phyloP scores from a whole-genome alignment of 2,888 invertebrate species.

The Drosophila borborema region DNA sequence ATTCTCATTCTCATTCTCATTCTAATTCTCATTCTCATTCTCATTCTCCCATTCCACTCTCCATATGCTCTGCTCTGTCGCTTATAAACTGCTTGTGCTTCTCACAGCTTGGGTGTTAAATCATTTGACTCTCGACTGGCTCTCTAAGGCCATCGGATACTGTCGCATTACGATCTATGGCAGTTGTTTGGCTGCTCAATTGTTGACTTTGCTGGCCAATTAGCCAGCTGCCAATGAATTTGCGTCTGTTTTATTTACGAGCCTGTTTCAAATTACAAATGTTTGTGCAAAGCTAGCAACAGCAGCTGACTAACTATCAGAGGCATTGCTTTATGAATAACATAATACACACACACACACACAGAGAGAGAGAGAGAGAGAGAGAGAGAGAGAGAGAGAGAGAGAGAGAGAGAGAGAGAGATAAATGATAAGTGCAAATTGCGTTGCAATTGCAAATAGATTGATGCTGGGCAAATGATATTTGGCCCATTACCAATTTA shows the following conservation, averaged over 20 bases:
- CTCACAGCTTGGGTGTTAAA: constrained; percentile 32
- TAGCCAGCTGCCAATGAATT: constrained; percentile 57
- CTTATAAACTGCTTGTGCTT: constrained; percentile 5
- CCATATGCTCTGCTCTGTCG: neutral
- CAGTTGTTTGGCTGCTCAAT: constrained; percentile 22
- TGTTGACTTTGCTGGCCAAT: constrained; percentile 41
- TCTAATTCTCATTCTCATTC: too few relatives aligned
- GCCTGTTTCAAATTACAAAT: constrained; percentile 42
- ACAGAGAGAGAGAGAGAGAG: too few relatives aligned
- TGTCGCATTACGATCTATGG: constrained; percentile 14
- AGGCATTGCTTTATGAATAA: constrained; percentile 49
- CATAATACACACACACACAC: constrained; percentile 16
- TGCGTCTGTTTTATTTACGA: constrained; percentile 59
- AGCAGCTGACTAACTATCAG: constrained; percentile 15
- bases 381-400: too few relatives aligned
- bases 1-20: too few relatives aligned
- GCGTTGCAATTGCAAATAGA: constrained; percentile 55
- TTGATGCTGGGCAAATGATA: constrained; percentile 43
- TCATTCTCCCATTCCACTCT: too few relatives aligned
- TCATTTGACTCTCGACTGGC: constrained; percentile 30
- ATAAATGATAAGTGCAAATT: constrained; percentile 51
- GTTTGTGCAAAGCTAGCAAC: constrained; percentile 36
- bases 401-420: too few relatives aligned
- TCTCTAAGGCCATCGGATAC: constrained; percentile 18
- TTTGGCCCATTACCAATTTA: constrained; percentile 28